Base-by-base conservation (phyloP, 1,140 invertebrate species). In the Eupristina koningsbergeri region DNA sequence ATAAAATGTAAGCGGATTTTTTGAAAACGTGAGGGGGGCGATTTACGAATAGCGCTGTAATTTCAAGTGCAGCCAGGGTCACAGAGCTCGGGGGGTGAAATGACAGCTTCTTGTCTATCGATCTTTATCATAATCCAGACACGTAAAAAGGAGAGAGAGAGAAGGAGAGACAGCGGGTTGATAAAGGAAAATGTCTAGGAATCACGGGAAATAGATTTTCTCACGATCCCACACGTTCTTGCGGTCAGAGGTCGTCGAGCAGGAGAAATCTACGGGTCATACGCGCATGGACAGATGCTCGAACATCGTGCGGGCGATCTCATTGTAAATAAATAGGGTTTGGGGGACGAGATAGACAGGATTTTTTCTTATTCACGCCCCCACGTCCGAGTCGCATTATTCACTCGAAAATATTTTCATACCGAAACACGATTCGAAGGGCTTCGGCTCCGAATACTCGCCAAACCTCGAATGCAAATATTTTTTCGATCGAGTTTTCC, bases 331-430 rank as follows among this genome's bases (percentile, higher is more conserved):
- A 82, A 64, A n/a, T 9, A n/a, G n/a, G n/a, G n/a, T 26, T 17
- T 11, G 17, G 71, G 29, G 3, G 26, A 3, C 15, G 7, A 31
- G 31, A 53, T 7, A 29, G 19, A 29, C 17, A 77, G 36, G 7
- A 29, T 34, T 6, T 26, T 17, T 31, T 19, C n/a, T 47, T 75
- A 50, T 75, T 47, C 73, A 53, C 15, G 31, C 45, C 73, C 39
- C n/a, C 50, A 2, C 64, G 67, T 50, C 34, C 34, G 73, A 45
- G 80, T 74, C 26, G 17, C 22, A 29, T 0, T 63, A 45, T 71
- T 45, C 3, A 36, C 7, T 41, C 58, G 53, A 50, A 76, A 82
- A 82, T 82, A 82, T 82, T 82, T 76, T 82, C 58, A 31, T 26
- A 76, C n/a, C 58, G 58, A 39, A 47, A 19, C 31, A 47, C 39